Evolutionary conservation across 1,140 invertebrate genomes (phyloP), one percentile per base, ranked within the genome.

Genomic region (Pachypeltis micranthus): DNA sequence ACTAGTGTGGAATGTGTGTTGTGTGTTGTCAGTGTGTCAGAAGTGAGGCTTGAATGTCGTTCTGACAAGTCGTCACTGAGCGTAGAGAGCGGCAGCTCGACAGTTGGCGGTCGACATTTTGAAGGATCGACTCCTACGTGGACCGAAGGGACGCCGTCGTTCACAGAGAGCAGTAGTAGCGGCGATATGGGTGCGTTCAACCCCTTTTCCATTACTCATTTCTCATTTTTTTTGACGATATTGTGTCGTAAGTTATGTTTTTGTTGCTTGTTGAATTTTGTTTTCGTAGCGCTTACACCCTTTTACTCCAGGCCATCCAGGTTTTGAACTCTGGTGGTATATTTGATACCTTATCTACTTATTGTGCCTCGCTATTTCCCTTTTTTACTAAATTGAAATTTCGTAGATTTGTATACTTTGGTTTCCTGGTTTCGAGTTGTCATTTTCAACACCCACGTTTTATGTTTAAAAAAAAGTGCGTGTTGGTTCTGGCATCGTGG

Each of bases 131-230:
- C 94, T n/a, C 93, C 93, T 10, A 96, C 93, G 19, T 96, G 93
- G 88, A 97, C 94, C 21, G 94, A 98, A 79, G 94, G 93, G 70
- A 98, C 94, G 64, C 94, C 93, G 55, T 94, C 90, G 72, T 96
- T 93, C 76, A 97, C 93, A 39, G 91, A 96, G 74, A 96, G 93
- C 69, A 95, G 91, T 74, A 91, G 88, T 78, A 93, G 90, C 77
- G 88, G 87, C 70, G 91, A 93, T 76, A 83, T 89, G 79, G 88
- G 88, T 90, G 77, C 79, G 78, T 77, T 56, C 21, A 39, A 10
- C 31, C 7, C 16, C 7, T 39, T 39, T 39, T 39, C 16, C 16
- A 39, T 39, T 39, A 39, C 16, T 39, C 31, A 39, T 39, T 39
- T 39, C 16, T 39, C 7, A 16, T 39, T 39, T 39, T 7, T 39